Evolutionary conservation across 2,888 invertebrate species (phyloP).

Genomic region (Caradrina kadenii): DNA sequence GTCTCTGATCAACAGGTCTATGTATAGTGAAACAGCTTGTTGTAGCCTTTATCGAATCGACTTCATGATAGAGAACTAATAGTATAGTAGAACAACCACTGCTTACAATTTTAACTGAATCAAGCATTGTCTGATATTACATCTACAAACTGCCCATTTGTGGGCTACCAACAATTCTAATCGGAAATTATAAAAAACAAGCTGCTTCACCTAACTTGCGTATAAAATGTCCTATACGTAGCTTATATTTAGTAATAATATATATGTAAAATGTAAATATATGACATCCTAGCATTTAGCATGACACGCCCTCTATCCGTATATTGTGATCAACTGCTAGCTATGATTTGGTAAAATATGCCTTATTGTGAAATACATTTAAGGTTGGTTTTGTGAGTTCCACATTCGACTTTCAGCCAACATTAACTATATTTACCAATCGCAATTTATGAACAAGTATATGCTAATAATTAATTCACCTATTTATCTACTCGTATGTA

Average conservation of each 20-base stretch:
- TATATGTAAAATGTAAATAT: conserved; percentile 45
- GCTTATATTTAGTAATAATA: conserved; percentile 43
- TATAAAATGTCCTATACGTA: conserved; percentile 14
- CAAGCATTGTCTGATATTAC: no score
- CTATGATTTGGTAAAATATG: conserved; percentile 35
- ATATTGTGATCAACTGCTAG: conserved; percentile 26
- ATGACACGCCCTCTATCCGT: conserved; percentile 37
- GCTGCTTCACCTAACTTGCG: conserved; percentile 21
- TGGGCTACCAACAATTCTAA: background rate
- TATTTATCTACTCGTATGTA: background rate
- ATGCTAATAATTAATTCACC: background rate
- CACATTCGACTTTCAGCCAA: background rate
- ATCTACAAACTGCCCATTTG: no score
- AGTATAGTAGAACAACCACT: no score
- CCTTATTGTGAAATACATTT: conserved; percentile 43
- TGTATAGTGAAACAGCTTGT: conserved; percentile 25
- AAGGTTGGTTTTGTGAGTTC: conserved; percentile 25
- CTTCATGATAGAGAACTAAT: no score
- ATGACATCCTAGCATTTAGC: conserved; percentile 45
- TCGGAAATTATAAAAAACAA: background rate
- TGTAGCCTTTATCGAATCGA: background rate
- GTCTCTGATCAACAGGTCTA: conserved; percentile 10
- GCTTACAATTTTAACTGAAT: no score
- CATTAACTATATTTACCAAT: no score
- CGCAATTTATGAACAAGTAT: background rate